Evolutionary conservation across 2,888 invertebrate species (phyloP).

Genomic region (Camponotus fellah): DNA sequence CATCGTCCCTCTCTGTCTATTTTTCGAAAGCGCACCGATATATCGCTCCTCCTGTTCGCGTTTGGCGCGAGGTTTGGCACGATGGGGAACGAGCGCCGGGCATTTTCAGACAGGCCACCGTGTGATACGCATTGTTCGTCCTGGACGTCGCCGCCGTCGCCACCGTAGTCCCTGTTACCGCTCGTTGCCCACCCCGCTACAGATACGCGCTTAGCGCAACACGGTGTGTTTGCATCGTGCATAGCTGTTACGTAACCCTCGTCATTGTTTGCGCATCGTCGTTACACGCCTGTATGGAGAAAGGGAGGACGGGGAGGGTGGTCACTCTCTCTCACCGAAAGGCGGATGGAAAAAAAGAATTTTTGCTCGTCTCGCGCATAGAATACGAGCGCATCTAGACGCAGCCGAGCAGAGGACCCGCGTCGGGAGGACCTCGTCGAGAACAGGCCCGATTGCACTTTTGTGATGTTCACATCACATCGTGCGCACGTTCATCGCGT

Average conservation of each 20-base stretch:
- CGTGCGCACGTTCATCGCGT: conserved; percentile 22
- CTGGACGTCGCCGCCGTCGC: conserved; percentile 74
- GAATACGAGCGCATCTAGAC: conserved; percentile 54
- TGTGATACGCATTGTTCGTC: conserved; percentile 81
- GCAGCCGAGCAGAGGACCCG: conserved; percentile 62
- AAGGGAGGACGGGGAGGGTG: conserved; percentile 60
- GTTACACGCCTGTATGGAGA: conserved; percentile 66
- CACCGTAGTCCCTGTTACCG: conserved; percentile 69
- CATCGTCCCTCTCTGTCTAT: conserved; percentile 29
- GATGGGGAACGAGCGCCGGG: conserved; percentile 66
- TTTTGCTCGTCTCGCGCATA: conserved; percentile 54
- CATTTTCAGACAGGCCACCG: conserved; percentile 79
- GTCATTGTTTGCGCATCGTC: conserved; percentile 76
- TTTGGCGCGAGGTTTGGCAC: conserved; percentile 65
- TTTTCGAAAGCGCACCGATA: conserved; percentile 50
- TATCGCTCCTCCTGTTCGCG: conserved; percentile 47
- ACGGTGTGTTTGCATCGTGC: conserved; percentile 70
- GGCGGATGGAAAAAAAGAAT: conserved; percentile 62
- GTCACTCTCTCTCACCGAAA: conserved; percentile 33
- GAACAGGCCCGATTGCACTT: conserved; percentile 64
- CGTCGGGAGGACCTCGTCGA: conserved; percentile 65
- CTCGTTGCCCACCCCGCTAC: conserved; percentile 69
- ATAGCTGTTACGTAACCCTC: conserved; percentile 75
- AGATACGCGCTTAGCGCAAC: conserved; percentile 54
- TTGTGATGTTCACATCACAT: conserved; percentile 47